Base-by-base conservation (phyloP, 2,797 vertebrate genomes). In the Enteromius trimaculatus region DNA sequence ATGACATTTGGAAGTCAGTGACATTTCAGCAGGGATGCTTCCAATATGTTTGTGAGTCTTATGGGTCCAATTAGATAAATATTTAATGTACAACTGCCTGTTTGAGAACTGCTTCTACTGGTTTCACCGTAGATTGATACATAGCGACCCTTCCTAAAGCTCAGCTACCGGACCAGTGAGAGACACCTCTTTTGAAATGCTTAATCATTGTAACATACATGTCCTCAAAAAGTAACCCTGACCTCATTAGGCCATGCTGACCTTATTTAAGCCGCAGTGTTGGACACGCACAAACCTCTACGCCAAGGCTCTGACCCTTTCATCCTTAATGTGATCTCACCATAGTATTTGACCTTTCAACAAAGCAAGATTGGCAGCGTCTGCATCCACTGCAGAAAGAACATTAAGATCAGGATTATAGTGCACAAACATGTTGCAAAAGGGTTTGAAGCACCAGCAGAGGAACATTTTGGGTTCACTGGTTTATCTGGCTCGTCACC, bases 41-140 rank as follows among this genome's bases (percentile, higher is more conserved):
- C 90, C 90, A 89, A 88, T 93, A 92, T 94, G 93, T 91, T 92
- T 86, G 90, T 86, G 88, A 86, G 90, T 93, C 94, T 92, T 90
- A 86, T 84, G 93, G 92, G 93, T 92, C 93, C 92, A 93, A 94
- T 95, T 93, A 92, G 91, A 92, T 94, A 92, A 93, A 94, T 94
- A 95, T 95, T 95, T 95, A 94, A 94, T 93, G 90, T 92, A 89
- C 86, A 88, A 91, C 91, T 90, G 91, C 84, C 88, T 88, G 90
- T 90, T 91, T 91, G 90, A 84, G 87, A 91, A 87, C 89, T 88
- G 44, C 80, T 17, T 79, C 83, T 47, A 88, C 90, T 81, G 70
- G 26, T 37, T 29, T 58, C 58, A 47, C 34, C 37, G 47, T 90
- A 89, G 91, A 85, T 88, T 87, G 88, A 87, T 89, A 88, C 85